Evolutionary conservation across 2,888 invertebrate genomes (phyloP).

Genomic region (Cryptophagus acutangulus): DNA sequence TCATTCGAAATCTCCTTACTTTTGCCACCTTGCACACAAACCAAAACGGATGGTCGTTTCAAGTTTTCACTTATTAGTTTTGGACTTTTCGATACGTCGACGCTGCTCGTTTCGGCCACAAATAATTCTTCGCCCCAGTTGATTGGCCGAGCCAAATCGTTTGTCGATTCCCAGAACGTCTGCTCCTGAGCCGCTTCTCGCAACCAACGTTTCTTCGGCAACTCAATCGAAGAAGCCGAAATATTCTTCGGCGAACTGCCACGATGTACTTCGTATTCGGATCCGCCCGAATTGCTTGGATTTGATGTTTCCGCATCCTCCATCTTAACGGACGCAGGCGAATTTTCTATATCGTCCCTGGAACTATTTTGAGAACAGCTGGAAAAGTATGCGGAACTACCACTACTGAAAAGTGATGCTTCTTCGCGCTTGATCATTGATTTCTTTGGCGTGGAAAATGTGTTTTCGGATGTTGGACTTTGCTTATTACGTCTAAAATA

Average conservation of each 20-base stretch:
- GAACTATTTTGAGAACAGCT: conserved; percentile 30
- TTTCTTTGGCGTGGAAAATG: conserved; percentile 35
- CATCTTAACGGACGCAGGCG: conserved; percentile 33
- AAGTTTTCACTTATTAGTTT: conserved; percentile 43
- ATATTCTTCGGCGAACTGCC: conserved; percentile 5
- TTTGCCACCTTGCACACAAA: conserved; percentile 47
- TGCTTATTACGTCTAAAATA: conserved; percentile 30
- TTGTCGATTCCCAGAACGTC: conserved; percentile 41
- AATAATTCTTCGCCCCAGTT: conserved; percentile 47
- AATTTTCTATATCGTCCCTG: conserved; percentile 25
- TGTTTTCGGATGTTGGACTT: conserved; percentile 24
- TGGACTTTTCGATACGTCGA: conserved; percentile 10
- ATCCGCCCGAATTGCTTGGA: conserved; percentile 28
- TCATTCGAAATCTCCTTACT: conserved; percentile 41
- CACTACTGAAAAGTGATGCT: conserved; percentile 29
- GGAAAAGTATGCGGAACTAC: conserved; percentile 30
- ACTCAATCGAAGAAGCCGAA: conserved; percentile 16
- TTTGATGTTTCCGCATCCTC: conserved; percentile 31
- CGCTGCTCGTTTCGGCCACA: conserved; percentile 11
- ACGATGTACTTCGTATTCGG: conserved; percentile 24
- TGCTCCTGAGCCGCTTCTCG: conserved; percentile 49
- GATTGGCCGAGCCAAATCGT: conserved; percentile 51
- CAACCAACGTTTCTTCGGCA: conserved; percentile 59
- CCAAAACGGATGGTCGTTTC: conserved; percentile 53
- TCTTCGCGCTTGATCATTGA: conserved; percentile 31